Conservation (phyloP, 37 sponge, comb jelly and placozoan species). For the Cladorhizidae sp. region DNA sequence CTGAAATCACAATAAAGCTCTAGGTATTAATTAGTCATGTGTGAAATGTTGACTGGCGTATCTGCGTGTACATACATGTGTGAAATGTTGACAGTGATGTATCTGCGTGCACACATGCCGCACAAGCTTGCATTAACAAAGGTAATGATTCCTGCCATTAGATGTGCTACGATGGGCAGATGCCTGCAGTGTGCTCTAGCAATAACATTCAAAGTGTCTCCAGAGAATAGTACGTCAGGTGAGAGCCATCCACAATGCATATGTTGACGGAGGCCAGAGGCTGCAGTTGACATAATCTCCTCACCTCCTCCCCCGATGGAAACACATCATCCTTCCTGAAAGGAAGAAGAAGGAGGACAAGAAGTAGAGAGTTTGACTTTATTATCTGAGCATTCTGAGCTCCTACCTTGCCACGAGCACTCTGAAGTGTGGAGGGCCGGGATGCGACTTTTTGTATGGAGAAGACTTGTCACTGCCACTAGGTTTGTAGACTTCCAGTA, state of each 20-base stretch:
- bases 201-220: too few species aligned
- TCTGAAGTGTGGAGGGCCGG: conserved; percentile 39
- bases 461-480: neutral
- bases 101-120: too few species aligned
- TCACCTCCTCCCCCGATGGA: neutral
- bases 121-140: too few species aligned
- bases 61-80: too few species aligned
- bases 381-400: neutral
- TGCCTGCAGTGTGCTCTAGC: too few species aligned
- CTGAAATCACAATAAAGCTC: too few species aligned
- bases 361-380: neutral
- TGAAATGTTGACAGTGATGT: too few species aligned
- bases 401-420: conserved; percentile 22
- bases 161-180: neutral
- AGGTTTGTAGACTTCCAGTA: conserved; percentile 39
- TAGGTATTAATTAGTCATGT: too few species aligned
- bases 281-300: neutral
- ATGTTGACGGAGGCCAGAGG: neutral
- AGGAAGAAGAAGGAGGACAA: neutral
- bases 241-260: conserved; percentile 20
- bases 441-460: conserved; percentile 49
- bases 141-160: too few species aligned
- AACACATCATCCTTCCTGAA: neutral
- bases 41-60: too few species aligned
- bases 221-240: conserved; percentile 10